Evolutionary conservation across 2,888 invertebrate genomes (phyloP).

Genomic region (Agonum fuliginosum): DNA sequence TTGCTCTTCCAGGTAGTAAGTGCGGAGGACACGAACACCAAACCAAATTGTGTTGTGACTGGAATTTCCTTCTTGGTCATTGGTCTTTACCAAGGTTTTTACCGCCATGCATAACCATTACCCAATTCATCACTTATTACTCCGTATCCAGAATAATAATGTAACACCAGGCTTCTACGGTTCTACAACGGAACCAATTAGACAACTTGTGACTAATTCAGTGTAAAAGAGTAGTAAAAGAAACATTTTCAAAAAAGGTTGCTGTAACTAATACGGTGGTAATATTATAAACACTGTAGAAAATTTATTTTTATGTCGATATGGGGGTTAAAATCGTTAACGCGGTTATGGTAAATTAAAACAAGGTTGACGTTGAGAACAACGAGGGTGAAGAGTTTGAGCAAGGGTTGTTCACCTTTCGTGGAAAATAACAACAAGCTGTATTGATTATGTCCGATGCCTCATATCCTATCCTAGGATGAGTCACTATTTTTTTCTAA

Average conservation of each 20-base stretch:
- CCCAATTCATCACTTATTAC: no score
- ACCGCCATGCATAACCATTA: no score
- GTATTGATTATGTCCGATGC: background rate
- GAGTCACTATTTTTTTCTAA: no score
- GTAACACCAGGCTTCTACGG: background rate
- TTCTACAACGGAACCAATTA: background rate
- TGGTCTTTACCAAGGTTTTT: no score
- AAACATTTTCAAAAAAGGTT: no score
- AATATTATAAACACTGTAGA: conserved; percentile 23
- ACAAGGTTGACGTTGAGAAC: conserved; percentile 21
- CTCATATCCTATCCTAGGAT: no score
- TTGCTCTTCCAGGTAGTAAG: no score
- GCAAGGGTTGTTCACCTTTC: conserved; percentile 1
- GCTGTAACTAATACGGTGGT: conserved; percentile 13
- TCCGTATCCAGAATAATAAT: no score
- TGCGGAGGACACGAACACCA: no score
- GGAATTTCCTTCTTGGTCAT: no score
- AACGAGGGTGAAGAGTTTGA: conserved; percentile 11
- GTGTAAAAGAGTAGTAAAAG: no score
- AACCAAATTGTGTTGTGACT: no score
- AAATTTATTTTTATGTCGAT: conserved; percentile 13
- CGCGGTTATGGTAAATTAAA: background rate
- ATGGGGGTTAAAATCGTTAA: conserved; percentile 8
- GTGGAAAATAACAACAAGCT: background rate
- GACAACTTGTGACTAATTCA: conserved; percentile 17